A percentile compares a stretch with the other conserved stretches of the same genome.
These are phyloP conservation scores for Hepsetus odoe DNA, from an alignment of 2,113 vertebrate species.

Conservation along the genomic window DNA sequence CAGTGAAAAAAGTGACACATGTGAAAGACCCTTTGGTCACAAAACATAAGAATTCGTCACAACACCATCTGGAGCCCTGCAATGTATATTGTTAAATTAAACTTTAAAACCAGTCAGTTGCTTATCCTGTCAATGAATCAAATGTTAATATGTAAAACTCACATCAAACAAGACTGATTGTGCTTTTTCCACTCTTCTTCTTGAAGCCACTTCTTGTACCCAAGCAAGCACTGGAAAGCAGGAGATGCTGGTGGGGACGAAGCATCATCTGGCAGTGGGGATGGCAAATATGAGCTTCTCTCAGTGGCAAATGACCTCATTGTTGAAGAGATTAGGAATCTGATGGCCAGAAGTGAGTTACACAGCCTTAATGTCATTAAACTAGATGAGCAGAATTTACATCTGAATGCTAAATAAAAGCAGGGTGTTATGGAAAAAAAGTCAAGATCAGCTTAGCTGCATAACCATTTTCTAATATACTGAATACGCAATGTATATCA, in stretches of 20 bases:
- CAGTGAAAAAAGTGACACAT: too few species aligned
- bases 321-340: conserved; percentile 86
- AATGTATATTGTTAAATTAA: too few species aligned
- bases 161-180: neutral
- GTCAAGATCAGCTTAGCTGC: too few species aligned
- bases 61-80: too few species aligned
- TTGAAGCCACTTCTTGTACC: conserved; percentile 89
- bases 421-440: too few species aligned
- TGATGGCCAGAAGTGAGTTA: conserved; percentile 86
- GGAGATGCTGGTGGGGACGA: conserved; percentile 80
- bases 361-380: neutral
- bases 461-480: too few species aligned
- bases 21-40: too few species aligned
- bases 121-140: too few species aligned
- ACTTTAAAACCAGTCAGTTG: too few species aligned
- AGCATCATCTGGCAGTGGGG: conserved; percentile 77
- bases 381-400: neutral
- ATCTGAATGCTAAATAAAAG: neutral
- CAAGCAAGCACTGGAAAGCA: conserved; percentile 79
- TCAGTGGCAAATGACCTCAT: conserved; percentile 87
- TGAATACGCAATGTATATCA: too few species aligned
- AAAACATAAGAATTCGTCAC: too few species aligned
- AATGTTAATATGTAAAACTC: too few species aligned
- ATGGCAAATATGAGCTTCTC: conserved; percentile 94
- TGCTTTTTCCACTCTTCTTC: neutral